Percentiles rank a stretch among this genome's conserved stretches.
These are phyloP conservation scores for Drosophila guanche DNA, from an alignment of 1,140 invertebrate species.

Conservation along the genomic window DNA sequence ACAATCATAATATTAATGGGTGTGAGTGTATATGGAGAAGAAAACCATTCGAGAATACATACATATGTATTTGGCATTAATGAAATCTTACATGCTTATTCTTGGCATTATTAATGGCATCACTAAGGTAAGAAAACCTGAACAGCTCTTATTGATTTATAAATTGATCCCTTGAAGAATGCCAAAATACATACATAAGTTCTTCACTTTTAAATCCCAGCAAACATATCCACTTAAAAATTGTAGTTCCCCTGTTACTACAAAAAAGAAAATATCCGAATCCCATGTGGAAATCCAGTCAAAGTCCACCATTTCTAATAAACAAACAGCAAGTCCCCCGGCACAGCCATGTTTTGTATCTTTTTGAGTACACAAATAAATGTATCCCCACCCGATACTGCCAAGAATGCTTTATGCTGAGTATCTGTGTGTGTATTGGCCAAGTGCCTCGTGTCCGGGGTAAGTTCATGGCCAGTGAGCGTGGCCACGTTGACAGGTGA, in stretches of 20 bases:
- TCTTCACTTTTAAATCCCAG: too few species aligned
- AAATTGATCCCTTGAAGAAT: too few species aligned
- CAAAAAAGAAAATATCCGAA: neutral
- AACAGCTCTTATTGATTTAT: too few species aligned
- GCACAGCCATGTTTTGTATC: slow-evolving; percentile 23
- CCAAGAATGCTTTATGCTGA: slow-evolving; percentile 2
- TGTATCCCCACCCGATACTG: slow-evolving; percentile 3
- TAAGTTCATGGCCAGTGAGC: slow-evolving; percentile 50
- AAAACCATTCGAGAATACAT: too few species aligned
- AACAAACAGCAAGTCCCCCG: neutral
- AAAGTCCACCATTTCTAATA: slow-evolving; percentile 26
- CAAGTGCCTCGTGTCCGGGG: slow-evolving; percentile 6
- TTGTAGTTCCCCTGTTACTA: neutral
- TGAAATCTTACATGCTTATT: too few species aligned
- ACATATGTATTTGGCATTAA: too few species aligned
- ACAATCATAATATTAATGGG: too few species aligned
- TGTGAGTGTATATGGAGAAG: too few species aligned
- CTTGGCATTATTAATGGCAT: too few species aligned
- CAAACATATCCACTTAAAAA: too few species aligned
- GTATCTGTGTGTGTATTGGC: slow-evolving; percentile 20
- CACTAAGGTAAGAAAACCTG: too few species aligned
- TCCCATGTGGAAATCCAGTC: neutral
- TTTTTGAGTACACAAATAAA: slow-evolving; percentile 7
- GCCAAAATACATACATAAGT: too few species aligned
- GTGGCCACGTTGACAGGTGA: slow-evolving; percentile 75